Base-by-base conservation (phyloP, 2,888 invertebrate genomes). In the Crossocerus cetratus region DNA sequence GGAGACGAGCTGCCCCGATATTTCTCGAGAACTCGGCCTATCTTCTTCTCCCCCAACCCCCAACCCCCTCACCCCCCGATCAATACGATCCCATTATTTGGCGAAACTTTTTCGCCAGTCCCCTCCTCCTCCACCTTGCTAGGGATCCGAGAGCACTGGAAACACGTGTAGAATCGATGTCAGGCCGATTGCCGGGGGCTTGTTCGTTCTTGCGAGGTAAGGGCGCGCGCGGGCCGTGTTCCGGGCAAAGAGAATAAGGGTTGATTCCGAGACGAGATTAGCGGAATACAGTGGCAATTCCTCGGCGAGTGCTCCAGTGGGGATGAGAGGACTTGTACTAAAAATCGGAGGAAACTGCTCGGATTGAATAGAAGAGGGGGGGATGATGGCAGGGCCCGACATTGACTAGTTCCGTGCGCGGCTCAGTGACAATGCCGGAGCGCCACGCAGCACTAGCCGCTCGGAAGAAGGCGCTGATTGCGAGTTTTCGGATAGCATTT, bases 21-120 rank as follows among this genome's bases (percentile, higher is more conserved):
- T n/a, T 14, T 49, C 16, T 4, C 49, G 8, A n/a, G 4, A 49
- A 16, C 11, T 32, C 49, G 4, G 8, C 13, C n/a, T 49, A 16
- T 45, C 14, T 45, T 8, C 45, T 23, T 4, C 45, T 8, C 45
- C 14, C 3, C 3, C 5, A 49, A 3, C 49, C 49, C 3, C 3
- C 16, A 14, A 13, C n/a, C 49, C 49, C n/a, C 4, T 16, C 1
- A 8, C 43, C 43, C 4, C 3, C 49, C 2, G 49, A 49, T 49
- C 49, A 49, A 49, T 49, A 49, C 49, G 49, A 49, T 49, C 16
- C 49, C 49, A 49, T 49, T 49, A 49, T 49, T 49, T 49, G n/a
- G 49, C 49, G 49, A 49, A 49, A 49, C 14, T 49, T 49, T 32
- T 49, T 49, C 49, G 49, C n/a, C 1, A 49, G 49, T n/a, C 49